Evolutionary conservation across 2,797 vertebrate species (phyloP).

Genomic region (Prunella strophiata): DNA sequence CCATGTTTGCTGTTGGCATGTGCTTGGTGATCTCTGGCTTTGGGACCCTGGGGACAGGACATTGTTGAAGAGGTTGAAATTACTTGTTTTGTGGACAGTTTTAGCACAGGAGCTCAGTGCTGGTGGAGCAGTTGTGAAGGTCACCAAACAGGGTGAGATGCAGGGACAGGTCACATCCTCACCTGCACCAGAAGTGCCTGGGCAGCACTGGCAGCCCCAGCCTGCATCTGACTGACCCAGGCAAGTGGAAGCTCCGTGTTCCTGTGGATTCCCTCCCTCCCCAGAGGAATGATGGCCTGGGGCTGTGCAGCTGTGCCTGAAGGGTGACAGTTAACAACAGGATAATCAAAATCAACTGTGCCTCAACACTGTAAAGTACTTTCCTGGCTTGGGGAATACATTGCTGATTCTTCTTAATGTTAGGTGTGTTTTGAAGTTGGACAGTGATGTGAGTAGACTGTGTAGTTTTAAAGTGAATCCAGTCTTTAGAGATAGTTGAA

Average conservation of each 20-base stretch:
- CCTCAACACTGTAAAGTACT: neutral
- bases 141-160: neutral
- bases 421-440: conserved; percentile 27
- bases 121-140: neutral
- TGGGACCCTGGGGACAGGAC: neutral
- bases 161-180: neutral
- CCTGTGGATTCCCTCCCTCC: neutral
- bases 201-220: neutral
- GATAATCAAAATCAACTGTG: conserved; percentile 23
- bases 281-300: neutral
- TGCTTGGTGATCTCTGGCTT: neutral
- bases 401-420: neutral
- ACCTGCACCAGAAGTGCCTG: neutral
- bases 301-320: conserved; percentile 39
- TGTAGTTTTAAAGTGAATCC: conserved; percentile 44
- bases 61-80: neutral
- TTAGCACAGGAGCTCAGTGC: neutral
- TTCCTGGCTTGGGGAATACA: neutral
- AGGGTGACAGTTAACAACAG: conserved; percentile 19
- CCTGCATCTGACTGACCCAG: neutral
- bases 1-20: neutral
- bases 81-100: neutral
- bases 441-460: neutral
- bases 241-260: neutral
- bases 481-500: conserved; percentile 58